These are phyloP conservation scores for Lerista edwardsae DNA, from an alignment of 2,797 vertebrate genomes.

Conservation along the genomic window DNA sequence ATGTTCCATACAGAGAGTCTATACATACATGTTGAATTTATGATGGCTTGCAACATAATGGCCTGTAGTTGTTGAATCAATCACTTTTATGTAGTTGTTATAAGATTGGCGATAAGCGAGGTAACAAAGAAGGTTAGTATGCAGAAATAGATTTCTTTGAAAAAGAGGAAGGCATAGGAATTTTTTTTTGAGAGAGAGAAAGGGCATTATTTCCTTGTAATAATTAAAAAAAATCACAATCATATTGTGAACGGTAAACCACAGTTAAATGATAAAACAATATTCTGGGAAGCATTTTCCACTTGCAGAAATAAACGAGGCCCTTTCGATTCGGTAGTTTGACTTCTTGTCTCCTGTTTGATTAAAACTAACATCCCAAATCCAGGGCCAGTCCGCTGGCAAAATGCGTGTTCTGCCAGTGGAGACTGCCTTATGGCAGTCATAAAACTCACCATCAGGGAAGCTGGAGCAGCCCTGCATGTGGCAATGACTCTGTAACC, in stretches of 20 bases:
- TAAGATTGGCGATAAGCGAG: constrained; percentile 37
- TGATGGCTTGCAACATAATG: background rate
- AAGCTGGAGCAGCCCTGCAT: too few relatives aligned
- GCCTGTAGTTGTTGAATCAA: constrained; percentile 14
- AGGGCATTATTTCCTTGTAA: background rate
- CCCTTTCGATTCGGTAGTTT: background rate
- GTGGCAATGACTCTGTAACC: too few relatives aligned
- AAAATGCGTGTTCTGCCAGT: too few relatives aligned
- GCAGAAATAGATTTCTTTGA: constrained; percentile 10
- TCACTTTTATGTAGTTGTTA: constrained; percentile 21
- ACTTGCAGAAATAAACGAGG: background rate
- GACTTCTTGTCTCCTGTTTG: background rate
- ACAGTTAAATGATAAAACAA: background rate
- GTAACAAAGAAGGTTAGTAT: background rate
- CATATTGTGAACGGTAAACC: background rate
- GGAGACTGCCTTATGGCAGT: too few relatives aligned
- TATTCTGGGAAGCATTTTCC: background rate
- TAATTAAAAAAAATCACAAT: background rate
- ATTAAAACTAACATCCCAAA: too few relatives aligned
- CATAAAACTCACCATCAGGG: too few relatives aligned
- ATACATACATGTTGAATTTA: constrained; percentile 1
- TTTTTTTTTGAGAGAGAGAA: background rate
- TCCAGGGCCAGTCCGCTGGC: too few relatives aligned
- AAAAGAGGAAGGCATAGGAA: background rate
- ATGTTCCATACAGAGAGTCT: background rate